Conservation (phyloP, 1,140 invertebrate genomes). For the Dufourea novaeangliae region DNA sequence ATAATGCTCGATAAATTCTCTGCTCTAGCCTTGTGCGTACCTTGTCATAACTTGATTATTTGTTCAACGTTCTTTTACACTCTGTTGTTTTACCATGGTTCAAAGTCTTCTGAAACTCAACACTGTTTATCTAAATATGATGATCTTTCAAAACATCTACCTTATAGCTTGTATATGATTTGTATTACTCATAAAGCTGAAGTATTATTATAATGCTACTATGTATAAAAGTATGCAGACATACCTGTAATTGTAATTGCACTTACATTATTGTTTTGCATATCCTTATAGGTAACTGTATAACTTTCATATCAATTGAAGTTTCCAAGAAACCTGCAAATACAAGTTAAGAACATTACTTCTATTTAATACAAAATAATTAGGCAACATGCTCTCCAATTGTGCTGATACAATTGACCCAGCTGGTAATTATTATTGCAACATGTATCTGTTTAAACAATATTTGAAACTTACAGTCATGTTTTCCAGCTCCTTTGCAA, state of each 20-base stretch:
- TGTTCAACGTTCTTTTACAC: neutral
- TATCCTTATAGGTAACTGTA: slow-evolving; percentile 14
- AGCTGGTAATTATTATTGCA: slow-evolving; percentile 64
- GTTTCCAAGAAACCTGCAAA: neutral
- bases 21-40: neutral
- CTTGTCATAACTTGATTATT: slow-evolving; percentile 15
- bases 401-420: slow-evolving; percentile 73
- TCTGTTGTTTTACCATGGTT: slow-evolving; percentile 15
- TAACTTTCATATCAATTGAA: neutral
- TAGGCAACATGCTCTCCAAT: slow-evolving; percentile 75
- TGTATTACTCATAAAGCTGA: too few relatives aligned
- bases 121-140: neutral
- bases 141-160: neutral
- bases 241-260: neutral
- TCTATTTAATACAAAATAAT: neutral
- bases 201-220: too few relatives aligned
- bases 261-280: neutral
- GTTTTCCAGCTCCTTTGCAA: slow-evolving; percentile 56
- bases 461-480: slow-evolving; percentile 10
- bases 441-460: slow-evolving; percentile 5
- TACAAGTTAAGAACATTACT: slow-evolving; percentile 5
- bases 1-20: neutral
- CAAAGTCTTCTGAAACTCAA: neutral
- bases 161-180: neutral
- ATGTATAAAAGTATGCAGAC: neutral